A percentile compares a stretch with the other conserved stretches of the same genome.
Conservation (phyloP, 2,113 vertebrate genomes). For the Pachyramphus minor region DNA sequence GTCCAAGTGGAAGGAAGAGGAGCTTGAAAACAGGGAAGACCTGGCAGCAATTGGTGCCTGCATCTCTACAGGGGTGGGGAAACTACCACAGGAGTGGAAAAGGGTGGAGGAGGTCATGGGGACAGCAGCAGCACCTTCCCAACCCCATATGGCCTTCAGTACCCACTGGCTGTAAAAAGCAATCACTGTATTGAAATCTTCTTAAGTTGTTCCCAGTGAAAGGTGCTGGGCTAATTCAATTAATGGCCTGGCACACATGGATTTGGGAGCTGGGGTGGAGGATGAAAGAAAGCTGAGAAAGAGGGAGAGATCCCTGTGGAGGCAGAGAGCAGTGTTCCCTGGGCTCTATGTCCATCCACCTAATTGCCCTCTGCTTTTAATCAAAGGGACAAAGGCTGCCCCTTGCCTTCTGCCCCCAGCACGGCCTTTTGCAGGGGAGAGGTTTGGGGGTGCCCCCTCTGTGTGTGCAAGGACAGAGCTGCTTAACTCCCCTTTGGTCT, state of each 20-base stretch:
- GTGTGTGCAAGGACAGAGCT: background rate
- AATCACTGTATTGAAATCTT: background rate
- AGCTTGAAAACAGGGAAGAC: background rate
- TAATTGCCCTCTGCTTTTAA: conserved; percentile 33
- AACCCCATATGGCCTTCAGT: background rate
- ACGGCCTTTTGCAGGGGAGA: background rate
- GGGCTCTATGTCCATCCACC: conserved; percentile 39
- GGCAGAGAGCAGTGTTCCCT: background rate
- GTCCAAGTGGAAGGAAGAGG: conserved; percentile 28
- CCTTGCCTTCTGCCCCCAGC: conserved; percentile 30
- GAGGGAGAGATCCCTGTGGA: background rate
- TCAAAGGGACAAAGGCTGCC: conserved; percentile 10
- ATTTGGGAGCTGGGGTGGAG: conserved; percentile 9
- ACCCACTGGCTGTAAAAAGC: background rate
- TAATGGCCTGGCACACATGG: background rate
- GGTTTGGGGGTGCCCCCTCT: background rate
- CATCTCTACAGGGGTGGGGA: background rate
- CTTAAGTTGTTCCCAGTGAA: conserved; percentile 24
- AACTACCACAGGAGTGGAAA: background rate
- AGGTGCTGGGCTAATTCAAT: conserved; percentile 49
- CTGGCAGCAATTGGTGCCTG: background rate
- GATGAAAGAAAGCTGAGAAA: conserved; percentile 30
- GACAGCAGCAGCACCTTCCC: background rate
- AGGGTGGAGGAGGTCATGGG: background rate
- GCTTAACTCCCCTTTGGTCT: conserved; percentile 52